A percentile compares a stretch with the other conserved stretches of the same genome.
These are phyloP conservation scores for Seriola aureovittata DNA, from an alignment of 2,113 vertebrate species.

Conservation along the genomic window DNA sequence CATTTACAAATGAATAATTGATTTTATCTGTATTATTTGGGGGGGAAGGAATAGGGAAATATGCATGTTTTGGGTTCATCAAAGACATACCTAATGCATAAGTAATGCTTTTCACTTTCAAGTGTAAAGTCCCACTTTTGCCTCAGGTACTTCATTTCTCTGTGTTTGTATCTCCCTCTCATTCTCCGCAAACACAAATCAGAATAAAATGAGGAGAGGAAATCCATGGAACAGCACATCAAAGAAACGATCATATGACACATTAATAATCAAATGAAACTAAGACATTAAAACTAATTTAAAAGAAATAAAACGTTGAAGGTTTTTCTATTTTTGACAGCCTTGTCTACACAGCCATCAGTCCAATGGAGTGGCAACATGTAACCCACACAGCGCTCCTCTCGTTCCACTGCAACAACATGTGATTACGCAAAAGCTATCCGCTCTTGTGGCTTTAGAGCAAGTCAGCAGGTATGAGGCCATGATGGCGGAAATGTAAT, in stretches of 20 bases:
- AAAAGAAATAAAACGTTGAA: conserved; percentile 5
- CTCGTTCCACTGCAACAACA: conserved; percentile 45
- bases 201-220: conserved; percentile 53
- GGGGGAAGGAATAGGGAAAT: conserved; percentile 62
- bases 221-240: conserved; percentile 55
- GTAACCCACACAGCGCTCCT: not conserved
- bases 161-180: conserved; percentile 65
- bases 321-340: conserved; percentile 3
- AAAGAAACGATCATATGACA: conserved; percentile 60
- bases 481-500: conserved; percentile 79
- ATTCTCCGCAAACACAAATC: conserved; percentile 74
- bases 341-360: conserved; percentile 3
- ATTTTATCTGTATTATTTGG: conserved; percentile 81
- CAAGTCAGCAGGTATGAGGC: conserved; percentile 61
- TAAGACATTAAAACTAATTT: not conserved
- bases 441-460: conserved; percentile 40
- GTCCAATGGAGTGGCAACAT: not conserved
- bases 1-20: conserved; percentile 83
- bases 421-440: conserved; percentile 51
- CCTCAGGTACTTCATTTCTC: conserved; percentile 74
- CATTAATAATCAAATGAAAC: conserved; percentile 37
- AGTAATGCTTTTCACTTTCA: conserved; percentile 82
- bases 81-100: conserved; percentile 83
- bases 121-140: conserved; percentile 81
- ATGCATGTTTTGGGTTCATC: conserved; percentile 77